Conservation (phyloP, 2,797 vertebrate genomes). For the Malurus splendens region DNA sequence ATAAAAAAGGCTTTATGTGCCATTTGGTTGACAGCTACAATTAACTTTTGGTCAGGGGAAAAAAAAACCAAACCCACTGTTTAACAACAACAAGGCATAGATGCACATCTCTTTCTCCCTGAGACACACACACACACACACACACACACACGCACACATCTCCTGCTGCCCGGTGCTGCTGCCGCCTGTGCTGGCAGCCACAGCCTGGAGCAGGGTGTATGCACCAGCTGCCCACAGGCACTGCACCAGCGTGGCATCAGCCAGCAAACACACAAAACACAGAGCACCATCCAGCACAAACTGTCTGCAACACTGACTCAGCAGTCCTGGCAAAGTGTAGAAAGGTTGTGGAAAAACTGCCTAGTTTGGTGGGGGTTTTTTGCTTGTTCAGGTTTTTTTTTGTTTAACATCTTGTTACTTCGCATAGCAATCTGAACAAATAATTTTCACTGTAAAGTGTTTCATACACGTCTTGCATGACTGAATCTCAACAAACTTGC, state of each 20-base stretch:
- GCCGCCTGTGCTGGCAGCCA: background rate
- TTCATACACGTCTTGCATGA: background rate
- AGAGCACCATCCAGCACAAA: background rate
- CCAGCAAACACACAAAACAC: background rate
- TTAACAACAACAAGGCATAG: background rate
- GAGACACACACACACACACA: rapidly evolving
- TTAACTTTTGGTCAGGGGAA: background rate
- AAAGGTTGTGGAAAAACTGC: background rate
- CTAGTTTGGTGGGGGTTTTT: background rate
- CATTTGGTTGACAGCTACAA: background rate
- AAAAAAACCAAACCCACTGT: background rate
- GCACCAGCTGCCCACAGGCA: background rate
- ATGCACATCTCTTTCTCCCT: background rate
- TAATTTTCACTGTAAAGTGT: background rate
- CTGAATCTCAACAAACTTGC: background rate
- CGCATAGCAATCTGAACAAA: background rate
- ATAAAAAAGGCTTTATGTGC: background rate
- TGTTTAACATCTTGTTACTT: background rate
- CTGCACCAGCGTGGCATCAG: background rate
- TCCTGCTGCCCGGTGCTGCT: background rate
- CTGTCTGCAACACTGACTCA: background rate
- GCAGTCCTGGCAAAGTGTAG: background rate
- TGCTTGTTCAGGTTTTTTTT: background rate
- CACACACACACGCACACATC: rapidly evolving
- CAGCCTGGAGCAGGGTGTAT: background rate